Evolutionary conservation across 1,140 invertebrate species (phyloP), one percentile per base, ranked within the genome.

Genomic region (Bombus terrestris): DNA sequence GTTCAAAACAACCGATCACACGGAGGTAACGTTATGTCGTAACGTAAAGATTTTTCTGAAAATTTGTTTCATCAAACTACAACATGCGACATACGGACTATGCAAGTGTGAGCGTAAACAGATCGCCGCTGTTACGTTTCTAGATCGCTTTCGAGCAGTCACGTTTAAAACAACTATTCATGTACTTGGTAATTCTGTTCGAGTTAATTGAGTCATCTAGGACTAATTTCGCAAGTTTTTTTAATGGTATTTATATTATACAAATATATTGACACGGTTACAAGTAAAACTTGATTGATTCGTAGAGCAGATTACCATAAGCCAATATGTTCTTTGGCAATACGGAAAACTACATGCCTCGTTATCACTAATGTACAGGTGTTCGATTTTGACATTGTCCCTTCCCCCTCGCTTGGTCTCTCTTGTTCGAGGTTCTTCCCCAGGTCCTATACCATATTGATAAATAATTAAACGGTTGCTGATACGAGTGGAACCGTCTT

Each of bases 351-450:
- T 83, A 86, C 86, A 77, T 57, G 37, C 59, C 22, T 82, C 37
- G 81, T 90, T 91, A 91, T 92, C 91, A 57, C 22, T 71, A 86
- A n/a, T 86, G 83, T 66, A 86, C 90, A 92, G 86, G 81, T 92
- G 88, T 71, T 69, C 39, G 66, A 76, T 64, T 77, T 71, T 47
- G 53, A 53, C 13, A 8, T 41, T 35, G 39, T 4, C 18, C 22
- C 8, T 62, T 35, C 13, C 18, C 37, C 37, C 18, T 18, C 2
- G 15, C 8, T 28, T 18, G 37, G 2, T 3, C 35, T 2, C 32
- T n/a, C 18, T 13, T 12, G 22, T 74, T 68, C 37, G 3, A 2
- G 47, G 28, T 28, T 53, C 37, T 18, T 41, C 69, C 32, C 32
- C 41, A 18, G 9, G 8, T 62, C 3, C 37, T 76, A 59, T 22